Conservation (phyloP, 2,888 invertebrate species). For the Melanophora roralis region DNA sequence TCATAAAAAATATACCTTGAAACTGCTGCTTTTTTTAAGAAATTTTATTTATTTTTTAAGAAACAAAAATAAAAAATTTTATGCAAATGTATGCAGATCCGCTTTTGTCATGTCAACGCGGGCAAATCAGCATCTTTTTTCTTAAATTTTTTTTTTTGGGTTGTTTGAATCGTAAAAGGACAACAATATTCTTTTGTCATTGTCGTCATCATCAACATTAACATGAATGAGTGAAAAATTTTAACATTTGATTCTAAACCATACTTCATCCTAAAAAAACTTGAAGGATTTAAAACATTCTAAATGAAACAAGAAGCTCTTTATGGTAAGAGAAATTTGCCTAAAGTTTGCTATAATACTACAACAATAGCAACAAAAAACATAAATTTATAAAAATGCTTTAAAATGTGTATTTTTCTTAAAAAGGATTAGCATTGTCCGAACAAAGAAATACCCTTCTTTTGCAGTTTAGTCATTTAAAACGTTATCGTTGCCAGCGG, state of each 20-base stretch:
- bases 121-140: conserved; percentile 57
- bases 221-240: conserved; percentile 48
- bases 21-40: conserved; percentile 21
- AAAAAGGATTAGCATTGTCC: too few relatives aligned
- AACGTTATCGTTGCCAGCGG: too few relatives aligned
- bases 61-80: conserved; percentile 64
- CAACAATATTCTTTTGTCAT: conserved; percentile 48
- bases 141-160: background rate
- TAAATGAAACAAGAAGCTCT: background rate
- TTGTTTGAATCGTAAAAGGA: conserved; percentile 46
- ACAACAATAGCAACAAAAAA: background rate
- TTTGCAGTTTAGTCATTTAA: too few relatives aligned
- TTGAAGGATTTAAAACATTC: background rate
- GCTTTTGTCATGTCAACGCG: conserved; percentile 74
- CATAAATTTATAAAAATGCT: conserved; percentile 63
- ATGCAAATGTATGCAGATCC: conserved; percentile 76
- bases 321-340: background rate
- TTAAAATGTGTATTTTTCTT: too few relatives aligned
- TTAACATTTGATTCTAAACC: conserved; percentile 45
- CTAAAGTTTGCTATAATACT: background rate
- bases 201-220: conserved; percentile 20
- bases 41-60: conserved; percentile 23
- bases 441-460: too few relatives aligned
- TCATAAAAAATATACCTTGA: conserved; percentile 43
- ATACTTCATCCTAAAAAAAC: background rate